Conservation (phyloP, 2,797 vertebrate genomes). For the Falco naumanni region DNA sequence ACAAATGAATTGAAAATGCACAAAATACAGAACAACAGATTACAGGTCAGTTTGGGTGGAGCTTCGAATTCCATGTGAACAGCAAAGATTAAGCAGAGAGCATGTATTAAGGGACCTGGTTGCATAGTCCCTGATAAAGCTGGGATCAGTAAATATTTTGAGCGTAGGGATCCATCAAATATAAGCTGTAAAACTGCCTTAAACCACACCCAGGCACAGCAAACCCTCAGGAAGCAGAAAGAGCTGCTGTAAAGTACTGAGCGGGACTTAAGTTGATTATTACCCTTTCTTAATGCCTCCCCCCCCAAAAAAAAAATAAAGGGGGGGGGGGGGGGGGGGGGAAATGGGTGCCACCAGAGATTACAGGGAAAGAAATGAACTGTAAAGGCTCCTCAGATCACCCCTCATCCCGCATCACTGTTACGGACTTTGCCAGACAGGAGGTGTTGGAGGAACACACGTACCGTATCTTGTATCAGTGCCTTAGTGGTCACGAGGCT, state of each 20-base stretch:
- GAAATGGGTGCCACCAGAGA: neutral
- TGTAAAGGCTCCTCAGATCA: neutral
- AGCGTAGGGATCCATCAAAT: neutral
- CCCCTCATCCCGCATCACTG: neutral
- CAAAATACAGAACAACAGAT: neutral
- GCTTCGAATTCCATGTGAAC: neutral
- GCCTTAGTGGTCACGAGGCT: neutral
- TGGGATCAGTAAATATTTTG: neutral
- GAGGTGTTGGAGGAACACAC: neutral
- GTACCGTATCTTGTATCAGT: fast-evolving
- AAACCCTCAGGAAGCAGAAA: neutral
- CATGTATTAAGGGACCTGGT: neutral
- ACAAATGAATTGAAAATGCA: neutral
- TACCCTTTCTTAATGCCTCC: neutral
- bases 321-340: no score
- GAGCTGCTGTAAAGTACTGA: neutral
- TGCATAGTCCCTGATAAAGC: neutral
- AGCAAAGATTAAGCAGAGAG: neutral
- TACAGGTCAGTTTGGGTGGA: neutral
- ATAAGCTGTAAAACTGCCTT: neutral
- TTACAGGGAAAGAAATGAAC: neutral
- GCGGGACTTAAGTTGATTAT: neutral
- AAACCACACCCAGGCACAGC: neutral
- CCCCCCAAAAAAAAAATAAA: neutral
- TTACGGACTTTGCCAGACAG: neutral